Evolutionary conservation across 2,888 invertebrate species (phyloP), one percentile per base, ranked within the genome.

Genomic region (Augochlorella aurata): DNA sequence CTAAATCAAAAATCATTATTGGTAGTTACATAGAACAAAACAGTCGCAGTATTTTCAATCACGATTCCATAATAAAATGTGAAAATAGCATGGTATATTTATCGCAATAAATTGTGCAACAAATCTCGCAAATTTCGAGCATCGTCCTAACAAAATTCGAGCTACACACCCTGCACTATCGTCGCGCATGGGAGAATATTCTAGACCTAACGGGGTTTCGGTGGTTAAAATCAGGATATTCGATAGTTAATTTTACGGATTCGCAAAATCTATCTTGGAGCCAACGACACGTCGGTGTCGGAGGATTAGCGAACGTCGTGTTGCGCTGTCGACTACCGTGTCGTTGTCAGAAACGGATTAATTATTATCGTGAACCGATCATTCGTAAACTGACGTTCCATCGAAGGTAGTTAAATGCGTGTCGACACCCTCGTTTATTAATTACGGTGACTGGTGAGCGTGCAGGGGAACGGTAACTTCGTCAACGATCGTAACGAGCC

Each of bases 401-500:
- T 24, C 58, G n/a, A 74, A 63, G 50, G 63, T 66, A 74, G 63
- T 75, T 74, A 75, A 75, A 71, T 45, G 74, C 73, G 45, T 68
- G 71, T 74, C 71, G 70, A 63, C 82, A 76, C 83, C 81, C 85
- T 85, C 78, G 82, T 85, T 81, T 80, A 81, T 85, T 85, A 82
- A 85, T 85, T 79, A 82, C 74, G 80, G 75, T 71, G 79, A 79
- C 79, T 78, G 77, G 77, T 74, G 69, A 67, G 47, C 70, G 74
- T 52, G 74, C 66, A 68, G 85, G 80, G 82, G 82, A 67, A 63
- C 58, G 63, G 65, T 81, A 82, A 85, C 80, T 81, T 85, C 74
- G 68, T 82, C 74, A 82, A 78, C 82, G 79, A 80, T 69, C 82
- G 80, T 85, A 81, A 82, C 87, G 82, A 87, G 83, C 77, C 84